phyloP scores from a whole-genome alignment of 2,888 invertebrate genomes.

The Dermolepida albohirtum region DNA sequence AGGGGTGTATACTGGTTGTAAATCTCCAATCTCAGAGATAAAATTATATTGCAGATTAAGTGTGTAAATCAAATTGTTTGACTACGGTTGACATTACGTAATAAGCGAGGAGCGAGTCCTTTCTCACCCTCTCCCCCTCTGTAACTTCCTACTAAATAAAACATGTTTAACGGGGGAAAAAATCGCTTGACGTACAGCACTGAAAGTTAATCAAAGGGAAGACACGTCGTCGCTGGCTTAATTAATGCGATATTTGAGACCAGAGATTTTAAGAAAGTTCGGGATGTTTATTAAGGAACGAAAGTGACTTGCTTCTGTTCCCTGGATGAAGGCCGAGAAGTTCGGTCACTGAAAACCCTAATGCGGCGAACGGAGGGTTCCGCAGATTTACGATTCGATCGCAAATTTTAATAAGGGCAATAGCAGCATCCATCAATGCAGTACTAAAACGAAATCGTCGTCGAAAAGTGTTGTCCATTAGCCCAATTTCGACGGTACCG shows the following conservation, averaged over 20 bases:
- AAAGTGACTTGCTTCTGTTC: neutral
- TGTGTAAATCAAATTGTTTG: constrained; percentile 1
- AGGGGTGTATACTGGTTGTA: too few relatives aligned
- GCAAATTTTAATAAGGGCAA: constrained; percentile 33
- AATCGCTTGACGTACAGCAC: constrained; percentile 10
- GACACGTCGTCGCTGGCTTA: constrained; percentile 6
- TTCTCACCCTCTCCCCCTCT: neutral
- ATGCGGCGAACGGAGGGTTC: constrained; percentile 8
- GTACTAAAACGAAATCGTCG: constrained; percentile 22
- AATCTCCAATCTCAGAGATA: neutral
- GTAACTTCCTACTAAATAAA: neutral
- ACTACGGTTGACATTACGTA: neutral
- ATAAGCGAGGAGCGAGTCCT: neutral
- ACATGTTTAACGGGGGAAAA: neutral
- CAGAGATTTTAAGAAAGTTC: neutral
- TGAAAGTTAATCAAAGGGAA: constrained; percentile 8
- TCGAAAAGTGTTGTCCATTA: constrained; percentile 27
- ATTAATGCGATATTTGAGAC: constrained; percentile 15
- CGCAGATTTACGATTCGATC: constrained; percentile 21
- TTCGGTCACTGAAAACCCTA: constrained; percentile 5
- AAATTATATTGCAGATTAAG: neutral
- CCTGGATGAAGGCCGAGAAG: neutral
- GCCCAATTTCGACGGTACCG: constrained; percentile 5
- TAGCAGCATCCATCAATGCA: neutral
- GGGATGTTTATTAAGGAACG: constrained; percentile 13